Base-by-base conservation (phyloP, 2,113 vertebrate genomes). In the Nannobrachium achirus region DNA sequence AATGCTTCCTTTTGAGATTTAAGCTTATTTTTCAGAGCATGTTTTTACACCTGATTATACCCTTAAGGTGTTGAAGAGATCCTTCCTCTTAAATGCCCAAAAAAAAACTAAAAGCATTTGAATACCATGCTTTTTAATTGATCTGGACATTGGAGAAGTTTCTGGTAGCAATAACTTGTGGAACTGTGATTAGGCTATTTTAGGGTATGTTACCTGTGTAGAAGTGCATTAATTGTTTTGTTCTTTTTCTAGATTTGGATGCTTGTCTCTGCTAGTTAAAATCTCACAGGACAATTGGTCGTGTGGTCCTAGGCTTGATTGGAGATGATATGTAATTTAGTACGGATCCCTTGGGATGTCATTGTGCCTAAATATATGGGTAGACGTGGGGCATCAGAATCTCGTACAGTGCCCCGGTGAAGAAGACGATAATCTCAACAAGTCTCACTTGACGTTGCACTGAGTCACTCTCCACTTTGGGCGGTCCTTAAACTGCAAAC, bases 401-500 rank as follows among this genome's bases (percentile, higher is more conserved):
- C 66, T 60, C 65, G 80, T 79, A 40, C 71, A 80, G 46, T 69
- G 71, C 75, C 73, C 51, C 63, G 69, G 78, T 71, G 71, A 3
- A 39, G 56, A 82, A 76, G 65, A 78, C 78, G 70, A 72, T 33
- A 33, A 33, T 77, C 76, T 71, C 63, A 69, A 76, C 25, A 80
- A 87, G 85, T 91, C 91, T 91, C 88, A 77, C 83, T 86, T 78
- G 42, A 83, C 69, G 66, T 91, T 89, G 86, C 53, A 80, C 87
- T 94, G 84, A 87, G 78, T 86, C 76, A 66, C 79, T 79, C 75
- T 70, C 76, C 80, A 78, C 71, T 82, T 91, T 88, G n/a, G 89
- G 80, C 80, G 63, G 83, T 86, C 92, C 80, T 88, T 89, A 11
- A 55, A 88, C 93, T 93, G 88, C 92, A 92, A 90, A 76, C 89